Conservation (phyloP, 2,888 invertebrate species). For the Trissolcus brochymenae region DNA sequence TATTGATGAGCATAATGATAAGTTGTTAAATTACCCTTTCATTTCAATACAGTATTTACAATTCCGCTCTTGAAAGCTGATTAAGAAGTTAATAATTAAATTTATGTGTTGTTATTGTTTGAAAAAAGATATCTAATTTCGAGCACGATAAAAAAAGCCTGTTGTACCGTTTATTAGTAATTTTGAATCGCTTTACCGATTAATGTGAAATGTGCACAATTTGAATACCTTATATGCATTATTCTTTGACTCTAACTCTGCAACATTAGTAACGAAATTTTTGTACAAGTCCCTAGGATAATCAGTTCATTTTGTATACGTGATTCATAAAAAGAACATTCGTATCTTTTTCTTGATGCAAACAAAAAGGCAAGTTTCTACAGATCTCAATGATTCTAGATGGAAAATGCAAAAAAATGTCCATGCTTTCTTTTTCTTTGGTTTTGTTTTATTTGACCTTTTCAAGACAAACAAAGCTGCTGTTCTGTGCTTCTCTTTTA, state of each 20-base stretch:
- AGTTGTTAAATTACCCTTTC: slow-evolving; percentile 58
- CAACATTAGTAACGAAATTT: slow-evolving; percentile 29
- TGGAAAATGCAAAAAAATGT: slow-evolving; percentile 5
- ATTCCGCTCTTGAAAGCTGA: too few relatives aligned
- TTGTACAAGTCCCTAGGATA: slow-evolving; percentile 34
- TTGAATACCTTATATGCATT: slow-evolving; percentile 40
- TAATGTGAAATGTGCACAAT: slow-evolving; percentile 54
- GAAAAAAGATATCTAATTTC: slow-evolving; percentile 72
- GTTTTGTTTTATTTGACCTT: too few relatives aligned
- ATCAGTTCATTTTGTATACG: slow-evolving; percentile 5
- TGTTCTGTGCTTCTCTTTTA: too few relatives aligned
- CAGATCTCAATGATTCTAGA: background rate
- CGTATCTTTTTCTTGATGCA: slow-evolving; percentile 8
- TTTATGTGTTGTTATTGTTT: too few relatives aligned
- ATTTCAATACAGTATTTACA: background rate
- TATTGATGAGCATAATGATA: slow-evolving; percentile 73
- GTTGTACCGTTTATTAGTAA: slow-evolving; percentile 30
- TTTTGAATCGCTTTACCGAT: slow-evolving; percentile 53
- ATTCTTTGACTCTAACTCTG: slow-evolving; percentile 45
- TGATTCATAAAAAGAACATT: slow-evolving; percentile 2
- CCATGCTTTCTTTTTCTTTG: background rate
- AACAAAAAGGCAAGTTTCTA: too few relatives aligned
- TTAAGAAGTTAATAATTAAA: too few relatives aligned
- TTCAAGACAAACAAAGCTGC: too few relatives aligned
- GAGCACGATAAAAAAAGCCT: slow-evolving; percentile 67